These are phyloP conservation scores for Venustoraphidia nigricollis DNA, from an alignment of 2,888 invertebrate species.

Conservation along the genomic window DNA sequence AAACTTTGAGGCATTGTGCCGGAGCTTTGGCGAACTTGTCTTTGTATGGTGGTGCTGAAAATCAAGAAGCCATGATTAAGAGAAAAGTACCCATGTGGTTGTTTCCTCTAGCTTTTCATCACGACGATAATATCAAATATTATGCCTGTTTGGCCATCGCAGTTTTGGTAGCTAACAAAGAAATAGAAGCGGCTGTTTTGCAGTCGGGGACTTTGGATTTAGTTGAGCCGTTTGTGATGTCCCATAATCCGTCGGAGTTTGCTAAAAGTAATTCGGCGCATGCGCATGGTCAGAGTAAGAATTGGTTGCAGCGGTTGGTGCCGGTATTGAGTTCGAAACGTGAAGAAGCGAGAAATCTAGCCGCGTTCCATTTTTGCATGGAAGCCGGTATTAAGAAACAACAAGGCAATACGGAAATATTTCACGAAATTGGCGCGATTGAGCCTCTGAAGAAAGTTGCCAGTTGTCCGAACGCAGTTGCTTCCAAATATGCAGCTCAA, in stretches of 20 bases:
- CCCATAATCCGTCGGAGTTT: conserved; percentile 90
- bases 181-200: conserved; percentile 91
- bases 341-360: conserved; percentile 90
- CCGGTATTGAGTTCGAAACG: conserved; percentile 88
- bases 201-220: conserved; percentile 93
- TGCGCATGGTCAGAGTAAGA: conserved; percentile 90
- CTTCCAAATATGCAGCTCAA: conserved; percentile 92
- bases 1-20: conserved; percentile 89
- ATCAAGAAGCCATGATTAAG: conserved; percentile 94
- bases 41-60: conserved; percentile 90
- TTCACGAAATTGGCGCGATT: conserved; percentile 87
- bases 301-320: conserved; percentile 84
- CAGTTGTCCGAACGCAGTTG: conserved; percentile 93
- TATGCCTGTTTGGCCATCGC: conserved; percentile 97
- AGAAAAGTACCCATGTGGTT: conserved; percentile 91
- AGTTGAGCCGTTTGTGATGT: conserved; percentile 90
- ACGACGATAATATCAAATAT: conserved; percentile 94
- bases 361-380: conserved; percentile 98
- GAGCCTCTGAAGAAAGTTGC: conserved; percentile 92
- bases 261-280: conserved; percentile 83
- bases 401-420: conserved; percentile 80
- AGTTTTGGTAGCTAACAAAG: conserved; percentile 90
- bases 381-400: conserved; percentile 96
- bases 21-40: conserved; percentile 93
- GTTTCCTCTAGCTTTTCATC: conserved; percentile 91